phyloP scores from a whole-genome alignment of 2,797 vertebrate species.

The Poecilia wingei region DNA sequence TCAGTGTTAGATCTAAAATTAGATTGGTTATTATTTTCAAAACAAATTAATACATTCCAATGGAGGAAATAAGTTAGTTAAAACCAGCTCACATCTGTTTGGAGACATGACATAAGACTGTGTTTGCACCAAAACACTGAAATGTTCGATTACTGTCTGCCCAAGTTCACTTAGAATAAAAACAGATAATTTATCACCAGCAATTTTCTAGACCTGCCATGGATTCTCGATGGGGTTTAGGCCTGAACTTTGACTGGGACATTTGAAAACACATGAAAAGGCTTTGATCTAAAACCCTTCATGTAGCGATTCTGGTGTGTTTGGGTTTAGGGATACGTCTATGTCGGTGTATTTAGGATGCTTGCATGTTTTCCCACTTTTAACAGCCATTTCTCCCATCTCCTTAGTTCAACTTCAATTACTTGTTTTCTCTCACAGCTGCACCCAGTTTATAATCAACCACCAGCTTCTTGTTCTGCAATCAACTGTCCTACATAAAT shows the following conservation, averaged over 20 bases:
- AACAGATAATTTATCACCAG: not conserved
- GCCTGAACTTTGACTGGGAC: not conserved
- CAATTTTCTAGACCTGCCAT: not conserved
- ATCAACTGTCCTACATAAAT: not conserved
- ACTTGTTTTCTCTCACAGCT: not conserved
- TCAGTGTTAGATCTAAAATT: constrained; percentile 21
- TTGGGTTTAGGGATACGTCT: not conserved
- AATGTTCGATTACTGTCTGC: not conserved
- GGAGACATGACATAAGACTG: not conserved
- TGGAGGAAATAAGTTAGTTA: not conserved
- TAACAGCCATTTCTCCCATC: not conserved
- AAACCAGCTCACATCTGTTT: constrained; percentile 15
- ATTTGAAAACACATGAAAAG: not conserved
- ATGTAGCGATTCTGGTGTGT: not conserved
- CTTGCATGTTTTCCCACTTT: not conserved
- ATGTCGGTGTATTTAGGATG: not conserved
- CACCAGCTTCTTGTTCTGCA: not conserved
- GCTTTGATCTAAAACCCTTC: not conserved
- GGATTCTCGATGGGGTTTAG: not conserved
- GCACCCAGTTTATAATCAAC: not conserved
- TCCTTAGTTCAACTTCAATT: not conserved
- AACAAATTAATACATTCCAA: not conserved
- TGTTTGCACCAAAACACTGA: not conserved
- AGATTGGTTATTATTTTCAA: not conserved
- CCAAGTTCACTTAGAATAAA: not conserved